phyloP scores from a whole-genome alignment of 2,113 vertebrate species.

The Suncus etruscus region DNA sequence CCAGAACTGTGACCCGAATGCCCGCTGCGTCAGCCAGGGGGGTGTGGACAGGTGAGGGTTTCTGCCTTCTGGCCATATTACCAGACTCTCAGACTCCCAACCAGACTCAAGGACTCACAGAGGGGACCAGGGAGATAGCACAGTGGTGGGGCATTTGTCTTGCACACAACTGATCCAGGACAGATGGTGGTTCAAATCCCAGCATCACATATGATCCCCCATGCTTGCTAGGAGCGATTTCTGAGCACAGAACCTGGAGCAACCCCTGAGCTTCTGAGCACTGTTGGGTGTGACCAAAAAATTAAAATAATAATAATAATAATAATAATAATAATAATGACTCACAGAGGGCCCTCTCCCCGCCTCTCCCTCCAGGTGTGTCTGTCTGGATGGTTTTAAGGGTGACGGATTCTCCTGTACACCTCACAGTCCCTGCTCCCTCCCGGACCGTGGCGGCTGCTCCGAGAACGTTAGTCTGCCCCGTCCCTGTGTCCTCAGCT shows the following conservation, averaged over 20 bases:
- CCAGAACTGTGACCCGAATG: slow-evolving; percentile 91
- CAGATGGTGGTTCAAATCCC: too few relatives aligned
- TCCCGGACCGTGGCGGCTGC: slow-evolving; percentile 90
- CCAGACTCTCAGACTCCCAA: background rate
- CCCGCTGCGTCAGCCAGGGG: slow-evolving; percentile 87
- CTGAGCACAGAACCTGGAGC: too few relatives aligned
- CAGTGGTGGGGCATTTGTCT: too few relatives aligned
- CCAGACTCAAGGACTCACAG: background rate
- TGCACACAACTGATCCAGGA: too few relatives aligned
- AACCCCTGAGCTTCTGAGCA: too few relatives aligned
- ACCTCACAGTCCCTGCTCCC: slow-evolving; percentile 90
- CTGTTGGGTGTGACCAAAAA: too few relatives aligned
- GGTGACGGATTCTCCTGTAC: slow-evolving; percentile 94
- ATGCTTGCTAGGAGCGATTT: too few relatives aligned
- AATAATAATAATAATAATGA: too few relatives aligned
- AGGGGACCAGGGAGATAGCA: background rate
- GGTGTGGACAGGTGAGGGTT: slow-evolving; percentile 82
- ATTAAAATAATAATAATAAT: too few relatives aligned
- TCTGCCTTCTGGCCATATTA: background rate
- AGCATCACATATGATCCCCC: too few relatives aligned
- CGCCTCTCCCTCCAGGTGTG: slow-evolving; percentile 82
- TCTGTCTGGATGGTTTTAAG: slow-evolving; percentile 89
- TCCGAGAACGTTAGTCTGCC: slow-evolving; percentile 91
- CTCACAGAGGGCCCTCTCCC: background rate
- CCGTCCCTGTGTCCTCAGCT: background rate